phyloP scores from a whole-genome alignment of 2,797 vertebrate species.

The Lutjanus campechanus region DNA sequence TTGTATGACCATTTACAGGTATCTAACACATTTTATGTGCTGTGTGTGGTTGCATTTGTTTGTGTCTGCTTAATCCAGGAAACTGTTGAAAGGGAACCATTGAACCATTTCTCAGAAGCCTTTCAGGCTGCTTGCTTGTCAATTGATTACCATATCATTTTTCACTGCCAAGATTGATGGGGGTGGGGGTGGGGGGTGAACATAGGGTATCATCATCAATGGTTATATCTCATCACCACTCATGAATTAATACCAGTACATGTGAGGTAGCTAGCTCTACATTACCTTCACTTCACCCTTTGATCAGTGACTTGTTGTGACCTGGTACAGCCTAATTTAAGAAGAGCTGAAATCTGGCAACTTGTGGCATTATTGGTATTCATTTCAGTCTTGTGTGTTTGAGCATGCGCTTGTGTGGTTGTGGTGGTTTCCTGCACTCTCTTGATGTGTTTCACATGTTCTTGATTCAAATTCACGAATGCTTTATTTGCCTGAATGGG shows the following conservation, averaged over 20 bases:
- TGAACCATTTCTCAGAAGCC: conserved; percentile 43
- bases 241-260: conserved; percentile 28
- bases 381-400: conserved; percentile 17
- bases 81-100: conserved; percentile 8
- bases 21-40: neutral
- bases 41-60: neutral
- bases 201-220: conserved; percentile 38
- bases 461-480: conserved; percentile 54
- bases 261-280: conserved; percentile 13
- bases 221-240: conserved; percentile 36
- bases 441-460: neutral
- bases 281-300: conserved; percentile 16
- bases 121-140: conserved; percentile 17
- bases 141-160: conserved; percentile 61
- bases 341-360: neutral
- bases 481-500: conserved; percentile 38
- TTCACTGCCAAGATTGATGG: conserved; percentile 61
- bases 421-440: neutral
- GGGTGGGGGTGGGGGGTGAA: conserved; percentile 30
- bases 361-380: neutral
- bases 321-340: conserved; percentile 13
- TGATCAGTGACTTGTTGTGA: neutral
- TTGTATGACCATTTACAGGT: neutral
- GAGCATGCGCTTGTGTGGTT: conserved; percentile 10
- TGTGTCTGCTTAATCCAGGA: conserved; percentile 10